A percentile compares a stretch with the other conserved stretches of the same genome.
Conservation (phyloP, 2,113 vertebrate species). For the Rana temporaria region DNA sequence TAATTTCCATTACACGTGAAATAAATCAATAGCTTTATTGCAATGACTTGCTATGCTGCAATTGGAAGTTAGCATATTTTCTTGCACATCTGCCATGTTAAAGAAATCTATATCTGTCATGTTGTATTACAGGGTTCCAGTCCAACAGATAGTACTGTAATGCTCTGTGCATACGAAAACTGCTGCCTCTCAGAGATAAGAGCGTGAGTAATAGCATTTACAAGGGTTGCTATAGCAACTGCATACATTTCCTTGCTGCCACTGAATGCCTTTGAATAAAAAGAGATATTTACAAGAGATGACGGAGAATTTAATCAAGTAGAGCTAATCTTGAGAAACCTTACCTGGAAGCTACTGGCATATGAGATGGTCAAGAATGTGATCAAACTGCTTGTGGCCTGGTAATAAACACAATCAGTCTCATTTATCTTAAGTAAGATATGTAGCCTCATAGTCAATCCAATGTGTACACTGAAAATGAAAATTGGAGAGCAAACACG, state of each 20-base stretch:
- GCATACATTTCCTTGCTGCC: conserved; percentile 50
- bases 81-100: conserved; percentile 50
- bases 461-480: too few species aligned
- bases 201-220: conserved; percentile 54
- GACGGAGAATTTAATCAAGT: conserved; percentile 52
- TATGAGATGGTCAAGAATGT: conserved; percentile 22
- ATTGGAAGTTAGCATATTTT: conserved; percentile 39
- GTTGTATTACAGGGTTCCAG: conserved; percentile 53
- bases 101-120: conserved; percentile 58
- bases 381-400: conserved; percentile 8
- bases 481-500: too few species aligned
- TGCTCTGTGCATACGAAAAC: conserved; percentile 41
- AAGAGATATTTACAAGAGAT: conserved; percentile 45
- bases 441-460: too few species aligned
- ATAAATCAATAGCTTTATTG: conserved; percentile 46
- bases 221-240: conserved; percentile 46
- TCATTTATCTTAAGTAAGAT: too few species aligned
- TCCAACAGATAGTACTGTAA: conserved; percentile 38
- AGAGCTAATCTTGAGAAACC: conserved; percentile 33
- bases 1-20: conserved; percentile 45
- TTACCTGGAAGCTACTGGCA: conserved; percentile 1
- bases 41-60: background rate
- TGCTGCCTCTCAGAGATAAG: conserved; percentile 53
- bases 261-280: conserved; percentile 26
- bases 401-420: too few species aligned